Percentiles rank a stretch among this genome's conserved stretches.
phyloP scores from a whole-genome alignment of 2,797 vertebrate species.

The Enteromius thamalakanensis region DNA sequence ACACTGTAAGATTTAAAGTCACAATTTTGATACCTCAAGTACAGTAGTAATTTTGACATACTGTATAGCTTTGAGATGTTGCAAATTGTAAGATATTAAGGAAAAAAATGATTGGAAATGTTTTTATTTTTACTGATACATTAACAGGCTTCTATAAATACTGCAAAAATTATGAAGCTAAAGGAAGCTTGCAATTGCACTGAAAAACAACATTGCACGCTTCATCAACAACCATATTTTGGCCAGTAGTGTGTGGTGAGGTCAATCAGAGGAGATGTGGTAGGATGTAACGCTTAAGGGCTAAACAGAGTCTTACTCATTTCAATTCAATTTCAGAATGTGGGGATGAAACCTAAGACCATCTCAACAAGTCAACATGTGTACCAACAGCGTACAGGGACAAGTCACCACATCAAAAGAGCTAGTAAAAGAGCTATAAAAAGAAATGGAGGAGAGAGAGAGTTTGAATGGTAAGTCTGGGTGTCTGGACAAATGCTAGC shows the following conservation, averaged over 20 bases:
- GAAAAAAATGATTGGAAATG: too few species aligned
- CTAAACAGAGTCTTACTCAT: conserved; percentile 37
- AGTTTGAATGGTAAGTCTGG: conserved; percentile 22
- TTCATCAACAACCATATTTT: conserved; percentile 17
- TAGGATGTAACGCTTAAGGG: conserved; percentile 30
- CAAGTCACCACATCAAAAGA: conserved; percentile 9
- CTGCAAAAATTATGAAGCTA: background rate
- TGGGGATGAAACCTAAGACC: conserved; percentile 13
- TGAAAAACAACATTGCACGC: conserved; percentile 8
- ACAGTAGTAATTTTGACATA: background rate
- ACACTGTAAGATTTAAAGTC: too few species aligned
- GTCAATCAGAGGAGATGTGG: conserved; percentile 17
- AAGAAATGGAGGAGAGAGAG: background rate
- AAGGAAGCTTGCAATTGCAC: background rate
- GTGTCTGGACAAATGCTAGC: conserved; percentile 29
- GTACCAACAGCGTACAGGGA: background rate
- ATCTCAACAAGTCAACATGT: conserved; percentile 20
- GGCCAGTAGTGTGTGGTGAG: background rate
- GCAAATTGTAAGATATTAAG: background rate
- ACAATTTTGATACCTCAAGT: background rate
- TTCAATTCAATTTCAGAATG: conserved; percentile 40
- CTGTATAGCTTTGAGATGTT: background rate
- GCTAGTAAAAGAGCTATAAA: conserved; percentile 1
- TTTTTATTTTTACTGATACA: too few species aligned
- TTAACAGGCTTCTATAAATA: background rate